phyloP scores from a whole-genome alignment of 2,797 vertebrate genomes.

The Oreonectes daqikongensis region DNA sequence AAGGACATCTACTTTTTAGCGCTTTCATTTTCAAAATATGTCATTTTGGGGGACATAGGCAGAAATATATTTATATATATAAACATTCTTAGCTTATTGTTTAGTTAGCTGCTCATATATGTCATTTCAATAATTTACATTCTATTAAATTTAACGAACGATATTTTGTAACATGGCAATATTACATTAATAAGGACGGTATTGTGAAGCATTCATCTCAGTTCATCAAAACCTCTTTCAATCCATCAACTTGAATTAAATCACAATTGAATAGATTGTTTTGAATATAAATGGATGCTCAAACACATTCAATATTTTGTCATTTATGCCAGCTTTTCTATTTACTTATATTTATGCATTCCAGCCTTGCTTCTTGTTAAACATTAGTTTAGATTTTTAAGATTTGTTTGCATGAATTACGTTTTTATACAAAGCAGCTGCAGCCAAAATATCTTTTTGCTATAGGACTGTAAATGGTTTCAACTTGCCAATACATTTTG shows the following conservation, averaged over 20 bases:
- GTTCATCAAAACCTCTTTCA: background rate
- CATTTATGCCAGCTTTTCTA: constrained; percentile 18
- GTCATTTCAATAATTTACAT: background rate
- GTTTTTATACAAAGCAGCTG: constrained; percentile 30
- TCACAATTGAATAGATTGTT: too few species aligned
- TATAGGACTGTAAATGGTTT: constrained; percentile 6
- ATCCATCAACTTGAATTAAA: background rate
- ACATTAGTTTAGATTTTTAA: background rate
- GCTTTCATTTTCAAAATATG: background rate
- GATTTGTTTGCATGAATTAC: background rate
- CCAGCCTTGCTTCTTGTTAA: background rate
- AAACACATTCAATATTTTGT: background rate
- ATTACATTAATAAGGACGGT: background rate
- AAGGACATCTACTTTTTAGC: background rate
- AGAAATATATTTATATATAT: background rate
- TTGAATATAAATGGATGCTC: too few species aligned
- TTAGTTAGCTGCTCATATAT: background rate
- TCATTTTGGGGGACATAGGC: background rate
- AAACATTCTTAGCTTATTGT: background rate
- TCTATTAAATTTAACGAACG: background rate
- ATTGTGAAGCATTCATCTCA: background rate
- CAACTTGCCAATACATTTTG: constrained; percentile 39
- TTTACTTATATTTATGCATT: constrained; percentile 6
- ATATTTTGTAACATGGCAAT: background rate
- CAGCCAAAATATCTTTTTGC: background rate